Evolutionary conservation across 1,140 invertebrate species (phyloP).

Genomic region (Drosophila baimaii): DNA sequence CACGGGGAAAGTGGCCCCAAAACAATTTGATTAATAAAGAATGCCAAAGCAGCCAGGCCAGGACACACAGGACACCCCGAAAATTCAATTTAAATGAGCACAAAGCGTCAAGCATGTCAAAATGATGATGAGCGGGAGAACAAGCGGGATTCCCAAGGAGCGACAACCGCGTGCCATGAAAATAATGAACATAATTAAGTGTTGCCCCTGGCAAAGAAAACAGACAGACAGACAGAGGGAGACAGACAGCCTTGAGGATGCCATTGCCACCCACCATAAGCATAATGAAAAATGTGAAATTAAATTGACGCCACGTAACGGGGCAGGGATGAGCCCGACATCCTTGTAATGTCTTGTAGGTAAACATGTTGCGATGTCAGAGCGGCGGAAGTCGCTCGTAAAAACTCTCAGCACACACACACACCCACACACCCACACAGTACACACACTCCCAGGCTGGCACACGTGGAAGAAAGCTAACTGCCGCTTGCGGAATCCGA

Average conservation of each 20-base stretch:
- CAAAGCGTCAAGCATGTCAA: constrained; percentile 50
- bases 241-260: neutral
- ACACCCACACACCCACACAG: constrained; percentile 23
- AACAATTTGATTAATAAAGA: constrained; percentile 73
- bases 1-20: constrained; percentile 42
- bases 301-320: constrained; percentile 75
- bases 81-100: constrained; percentile 82
- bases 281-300: constrained; percentile 81
- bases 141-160: constrained; percentile 14
- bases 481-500: constrained; percentile 36
- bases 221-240: constrained; percentile 36
- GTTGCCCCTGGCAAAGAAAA: constrained; percentile 75
- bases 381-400: constrained; percentile 78
- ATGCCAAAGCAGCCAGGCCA: constrained; percentile 31
- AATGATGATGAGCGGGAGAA: constrained; percentile 33
- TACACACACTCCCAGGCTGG: too few species aligned
- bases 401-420: constrained; percentile 59
- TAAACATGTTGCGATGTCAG: constrained; percentile 76
- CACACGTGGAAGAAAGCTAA: constrained; percentile 16
- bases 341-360: constrained; percentile 80
- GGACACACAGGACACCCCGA: constrained; percentile 27
- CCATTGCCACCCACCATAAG: constrained; percentile 45
- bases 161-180: constrained; percentile 76
- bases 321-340: constrained; percentile 44
- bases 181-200: constrained; percentile 83